Conservation (phyloP, 1,140 invertebrate species). For the Halictus rubicundus region DNA sequence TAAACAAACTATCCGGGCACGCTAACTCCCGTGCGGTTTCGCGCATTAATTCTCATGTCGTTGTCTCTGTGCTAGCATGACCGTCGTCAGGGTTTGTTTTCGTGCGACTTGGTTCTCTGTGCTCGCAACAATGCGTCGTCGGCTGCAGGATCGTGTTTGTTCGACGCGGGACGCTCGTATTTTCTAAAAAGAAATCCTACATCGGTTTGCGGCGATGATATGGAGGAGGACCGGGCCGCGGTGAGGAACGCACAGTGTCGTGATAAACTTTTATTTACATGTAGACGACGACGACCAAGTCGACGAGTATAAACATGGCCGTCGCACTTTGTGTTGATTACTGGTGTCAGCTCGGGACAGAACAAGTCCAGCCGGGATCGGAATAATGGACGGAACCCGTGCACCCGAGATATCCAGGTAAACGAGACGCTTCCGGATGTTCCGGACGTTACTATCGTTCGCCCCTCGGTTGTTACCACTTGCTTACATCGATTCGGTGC, state of each 20-base stretch:
- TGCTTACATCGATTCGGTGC: neutral
- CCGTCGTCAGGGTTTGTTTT: conserved; percentile 35
- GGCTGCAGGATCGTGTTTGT: conserved; percentile 7
- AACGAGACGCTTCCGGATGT: conserved; percentile 8
- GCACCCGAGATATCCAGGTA: conserved; percentile 52
- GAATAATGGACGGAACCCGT: conserved; percentile 51
- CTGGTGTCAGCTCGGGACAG: conserved; percentile 30
- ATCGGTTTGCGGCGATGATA: neutral
- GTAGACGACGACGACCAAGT: conserved; percentile 20
- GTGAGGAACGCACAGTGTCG: neutral
- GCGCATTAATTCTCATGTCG: conserved; percentile 18
- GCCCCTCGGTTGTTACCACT: too few relatives aligned
- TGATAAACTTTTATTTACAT: conserved; percentile 41
- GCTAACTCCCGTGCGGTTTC: neutral
- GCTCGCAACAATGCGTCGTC: neutral
- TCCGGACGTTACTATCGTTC: neutral
- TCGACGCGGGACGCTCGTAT: neutral
- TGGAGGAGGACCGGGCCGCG: conserved; percentile 1
- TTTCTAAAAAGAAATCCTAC: neutral
- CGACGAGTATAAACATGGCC: conserved; percentile 59
- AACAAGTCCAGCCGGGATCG: conserved; percentile 21
- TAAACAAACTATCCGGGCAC: conserved; percentile 36
- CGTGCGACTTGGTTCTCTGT: conserved; percentile 5
- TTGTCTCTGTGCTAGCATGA: conserved; percentile 3
- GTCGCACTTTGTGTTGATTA: conserved; percentile 60